phyloP scores from a whole-genome alignment of 2,888 invertebrate species.

The Crocallis elinguaria region DNA sequence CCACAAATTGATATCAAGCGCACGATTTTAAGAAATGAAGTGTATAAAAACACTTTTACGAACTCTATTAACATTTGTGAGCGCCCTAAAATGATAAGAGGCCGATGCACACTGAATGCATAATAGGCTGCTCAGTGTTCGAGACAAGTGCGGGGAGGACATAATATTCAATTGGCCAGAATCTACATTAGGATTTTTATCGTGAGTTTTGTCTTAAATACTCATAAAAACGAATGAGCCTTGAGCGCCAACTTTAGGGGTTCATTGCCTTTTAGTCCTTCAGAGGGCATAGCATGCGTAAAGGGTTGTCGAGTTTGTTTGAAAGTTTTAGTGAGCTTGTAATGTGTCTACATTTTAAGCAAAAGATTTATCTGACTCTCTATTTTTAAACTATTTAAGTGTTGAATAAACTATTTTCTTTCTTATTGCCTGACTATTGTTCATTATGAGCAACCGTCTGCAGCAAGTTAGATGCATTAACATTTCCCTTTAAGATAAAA shows the following conservation, averaged over 20 bases:
- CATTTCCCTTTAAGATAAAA: not conserved
- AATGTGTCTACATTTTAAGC: not conserved
- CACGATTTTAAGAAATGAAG: constrained; percentile 73
- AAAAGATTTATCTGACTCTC: not conserved
- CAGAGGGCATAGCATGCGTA: constrained; percentile 14
- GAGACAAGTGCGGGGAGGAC: constrained; percentile 29
- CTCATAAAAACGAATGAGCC: constrained; percentile 29
- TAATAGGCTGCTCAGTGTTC: constrained; percentile 40
- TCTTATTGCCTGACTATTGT: not conserved
- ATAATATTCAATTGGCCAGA: constrained; percentile 44
- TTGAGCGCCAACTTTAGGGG: constrained; percentile 19
- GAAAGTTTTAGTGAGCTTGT: not conserved
- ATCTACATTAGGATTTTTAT: constrained; percentile 20
- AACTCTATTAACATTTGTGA: constrained; percentile 57
- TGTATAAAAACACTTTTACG: constrained; percentile 66
- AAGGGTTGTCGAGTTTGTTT: not conserved
- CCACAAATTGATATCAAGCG: constrained; percentile 68
- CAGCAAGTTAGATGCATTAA: not conserved
- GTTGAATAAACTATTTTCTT: too few relatives aligned
- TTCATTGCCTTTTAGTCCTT: constrained; percentile 22
- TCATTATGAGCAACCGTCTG: not conserved
- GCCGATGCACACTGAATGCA: constrained; percentile 51
- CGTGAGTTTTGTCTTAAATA: constrained; percentile 3
- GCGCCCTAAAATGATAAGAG: constrained; percentile 60
- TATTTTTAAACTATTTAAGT: too few relatives aligned